phyloP scores from a whole-genome alignment of 2,888 invertebrate species.

The Erannis defoliaria region DNA sequence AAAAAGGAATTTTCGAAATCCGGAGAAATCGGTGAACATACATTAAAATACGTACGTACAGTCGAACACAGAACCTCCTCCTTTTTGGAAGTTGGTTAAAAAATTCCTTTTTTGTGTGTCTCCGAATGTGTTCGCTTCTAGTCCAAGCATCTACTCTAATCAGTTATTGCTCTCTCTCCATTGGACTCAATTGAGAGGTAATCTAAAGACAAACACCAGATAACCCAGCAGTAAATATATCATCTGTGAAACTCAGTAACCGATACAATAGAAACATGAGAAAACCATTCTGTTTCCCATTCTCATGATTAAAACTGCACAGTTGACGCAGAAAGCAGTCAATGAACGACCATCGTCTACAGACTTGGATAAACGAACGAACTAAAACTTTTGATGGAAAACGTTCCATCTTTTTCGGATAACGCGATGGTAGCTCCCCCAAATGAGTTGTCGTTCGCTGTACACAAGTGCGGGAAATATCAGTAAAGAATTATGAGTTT shows the following conservation, averaged over 20 bases:
- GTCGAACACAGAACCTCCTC: too few species aligned
- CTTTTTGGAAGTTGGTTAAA: too few species aligned
- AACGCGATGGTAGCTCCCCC: neutral
- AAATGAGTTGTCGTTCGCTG: neutral
- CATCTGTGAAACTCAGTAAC: too few species aligned
- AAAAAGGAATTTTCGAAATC: too few species aligned
- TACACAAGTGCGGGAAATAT: neutral
- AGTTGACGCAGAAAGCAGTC: conserved; percentile 3
- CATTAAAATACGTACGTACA: too few species aligned
- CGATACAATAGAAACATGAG: conserved; percentile 5
- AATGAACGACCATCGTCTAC: neutral
- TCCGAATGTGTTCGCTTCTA: too few species aligned
- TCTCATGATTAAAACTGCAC: conserved; percentile 14
- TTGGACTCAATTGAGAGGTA: conserved; percentile 1
- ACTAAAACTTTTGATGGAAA: neutral
- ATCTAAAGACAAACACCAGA: conserved; percentile 8
- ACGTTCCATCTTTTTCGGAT: neutral
- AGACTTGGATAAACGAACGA: neutral
- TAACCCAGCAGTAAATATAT: too few species aligned
- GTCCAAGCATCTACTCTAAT: neutral
- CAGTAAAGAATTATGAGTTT: neutral
- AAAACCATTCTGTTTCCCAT: conserved; percentile 12
- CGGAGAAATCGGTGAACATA: too few species aligned
- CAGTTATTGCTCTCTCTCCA: conserved; percentile 1
- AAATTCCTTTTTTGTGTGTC: neutral